Evolutionary conservation across 1,140 invertebrate genomes (phyloP).

Genomic region (Drosophila kikkawai): DNA sequence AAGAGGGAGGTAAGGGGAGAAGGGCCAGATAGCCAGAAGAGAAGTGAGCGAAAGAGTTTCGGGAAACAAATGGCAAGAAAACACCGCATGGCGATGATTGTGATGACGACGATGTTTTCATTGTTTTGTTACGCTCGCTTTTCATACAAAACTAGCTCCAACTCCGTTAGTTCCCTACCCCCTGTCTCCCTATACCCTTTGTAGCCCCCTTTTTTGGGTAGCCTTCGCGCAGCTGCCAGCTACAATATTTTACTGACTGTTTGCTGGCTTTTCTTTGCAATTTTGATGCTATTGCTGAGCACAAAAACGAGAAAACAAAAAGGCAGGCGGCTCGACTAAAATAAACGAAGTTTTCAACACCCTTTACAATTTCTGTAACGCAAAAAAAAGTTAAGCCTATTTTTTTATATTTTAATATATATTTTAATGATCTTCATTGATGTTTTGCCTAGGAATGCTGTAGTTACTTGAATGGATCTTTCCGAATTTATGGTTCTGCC

Average conservation of each 20-base stretch:
- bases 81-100: constrained; percentile 81
- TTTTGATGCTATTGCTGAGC: constrained; percentile 67
- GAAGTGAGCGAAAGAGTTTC: constrained; percentile 43
- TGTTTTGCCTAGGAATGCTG: neutral
- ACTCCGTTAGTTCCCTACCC: constrained; percentile 5
- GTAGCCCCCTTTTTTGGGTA: constrained; percentile 2
- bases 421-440: neutral
- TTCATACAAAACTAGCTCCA: constrained; percentile 49
- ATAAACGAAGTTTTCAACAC: constrained; percentile 19
- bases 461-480: neutral
- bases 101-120: constrained; percentile 82
- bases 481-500: neutral
- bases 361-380: neutral
- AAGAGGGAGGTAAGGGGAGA: neutral
- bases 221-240: constrained; percentile 70
- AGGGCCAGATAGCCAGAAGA: constrained; percentile 5
- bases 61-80: constrained; percentile 75
- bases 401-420: neutral
- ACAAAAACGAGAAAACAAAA: constrained; percentile 46
- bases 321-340: neutral
- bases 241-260: constrained; percentile 79
- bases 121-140: constrained; percentile 75
- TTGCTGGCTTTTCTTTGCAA: constrained; percentile 73
- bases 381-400: neutral
- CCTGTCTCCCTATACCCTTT: neutral